Evolutionary conservation across 2,797 vertebrate genomes (phyloP), one percentile per base, ranked within the genome.

Genomic region (Oryzias dopingdopingensis): DNA sequence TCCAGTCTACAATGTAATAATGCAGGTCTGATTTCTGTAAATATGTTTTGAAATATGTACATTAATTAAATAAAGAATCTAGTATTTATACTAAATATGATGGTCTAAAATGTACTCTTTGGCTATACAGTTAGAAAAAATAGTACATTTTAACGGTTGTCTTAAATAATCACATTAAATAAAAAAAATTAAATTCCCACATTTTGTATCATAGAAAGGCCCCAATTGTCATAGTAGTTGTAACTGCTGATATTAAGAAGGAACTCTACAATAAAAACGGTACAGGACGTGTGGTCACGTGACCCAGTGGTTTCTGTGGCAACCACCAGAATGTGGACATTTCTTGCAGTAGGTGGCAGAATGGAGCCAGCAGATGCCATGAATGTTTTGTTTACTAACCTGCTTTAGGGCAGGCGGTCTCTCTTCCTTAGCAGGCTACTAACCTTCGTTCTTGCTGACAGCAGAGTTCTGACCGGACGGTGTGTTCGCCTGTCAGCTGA

Each of bases 1-100:
- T 86, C 67, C 60, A 74, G 82, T 88, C 79, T 88, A 83, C 74
- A 77, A 77, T 91, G 81, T 90, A 88, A 88, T 79, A 88, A 90
- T 88, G 89, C 91, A 91, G 88, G 89, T 89, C 84, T 89, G 80
- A 87, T 89, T 94, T 93, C 86, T 96, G 95, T 98, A 97, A 94
- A 97, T 97, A 96, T 92, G 92, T 96, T 96, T 96, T 95, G 89
- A 94, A 94, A 94, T 92, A 90, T 97, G 95, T 97, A 96, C 93
- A 95, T 94, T 96, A 98, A 97, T 97, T 96, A 96, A 93, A 98
- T 98, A 97, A 98, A 92, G 78, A 90, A 93, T 94, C 92, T 94
- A 96, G 95, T 98, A 97, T 98, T 99, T 98, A 95, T 98, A 97
- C 92, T 93, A 82, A 76, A 62, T 17, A 23, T 37, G 20, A 26